Evolutionary conservation across 1,140 invertebrate species (phyloP), one percentile per base, ranked within the genome.

Genomic region (Gryon sp.): DNA sequence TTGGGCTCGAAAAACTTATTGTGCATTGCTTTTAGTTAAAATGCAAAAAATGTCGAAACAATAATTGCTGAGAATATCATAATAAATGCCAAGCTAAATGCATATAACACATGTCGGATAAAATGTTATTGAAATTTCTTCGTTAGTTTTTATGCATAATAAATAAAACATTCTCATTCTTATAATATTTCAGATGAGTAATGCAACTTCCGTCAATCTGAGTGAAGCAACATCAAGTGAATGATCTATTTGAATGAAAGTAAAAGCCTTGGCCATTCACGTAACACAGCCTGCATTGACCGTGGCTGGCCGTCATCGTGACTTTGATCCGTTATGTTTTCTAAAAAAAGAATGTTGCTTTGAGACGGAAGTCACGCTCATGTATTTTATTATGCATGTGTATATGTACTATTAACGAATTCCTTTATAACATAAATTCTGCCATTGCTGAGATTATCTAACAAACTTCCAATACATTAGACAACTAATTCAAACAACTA

Each of bases 221-320:
- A 26, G 20, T 73, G 63, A 57, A 41, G 68, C 59, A 57, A 63
- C 41, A 6, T 12, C 22, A 28, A 9, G n/a, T 63, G 55, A 57
- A 60, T 63, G 76, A 70, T 78, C 50, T 60, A 59, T 46, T 68
- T 76, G 73, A 68, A 69, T 72, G 77, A 79, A 73, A 76, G 77
- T 76, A 62, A 76, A 55, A 74, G 76, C 60, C 66, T 72, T 46
- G 65, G 59, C 43, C 50, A 57, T 32, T 59, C 72, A 75, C 55
- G 65, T 69, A 66, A 63, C 43, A 28, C 9, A 12, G 28, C n/a
- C 53, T 19, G 30, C 40, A 55, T 63, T 73, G 73, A 76, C 65
- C 62, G 57, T 69, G 53, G 53, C 59, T 57, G 12, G 28, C 3
- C 48, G 62, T 66, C 75, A 69, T 62, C 78, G 34, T 59, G 55